Base-by-base conservation (phyloP, 2,888 invertebrate species). In the Campaea margaritaria region DNA sequence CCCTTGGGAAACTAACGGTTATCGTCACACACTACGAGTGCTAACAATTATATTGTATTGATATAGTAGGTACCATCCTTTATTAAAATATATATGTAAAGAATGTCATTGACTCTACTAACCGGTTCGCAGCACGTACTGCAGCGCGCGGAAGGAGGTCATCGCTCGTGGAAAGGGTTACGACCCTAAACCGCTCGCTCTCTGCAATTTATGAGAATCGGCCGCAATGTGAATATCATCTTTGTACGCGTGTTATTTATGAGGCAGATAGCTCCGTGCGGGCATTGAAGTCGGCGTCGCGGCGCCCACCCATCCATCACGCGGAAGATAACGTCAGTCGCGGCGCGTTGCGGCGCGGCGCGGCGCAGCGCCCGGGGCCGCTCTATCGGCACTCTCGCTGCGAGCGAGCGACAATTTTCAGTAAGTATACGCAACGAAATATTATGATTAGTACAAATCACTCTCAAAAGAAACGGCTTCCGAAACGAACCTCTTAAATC, bases 161-260 rank as follows among this genome's bases (percentile, higher is more conserved):
- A 47, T 58, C 51, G 57, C 46, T 51, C 57, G 51, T 28, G 46
- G 39, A 42, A 50, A 39, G 56, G 57, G 51, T 58, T 46, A 51
- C 49, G 49, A 49, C 43, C 49, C 38, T 49, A 42, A 47, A 49
- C 12, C 34, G 27, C 28, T 49, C 38, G 41, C 39, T 15, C 44
- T 27, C 8, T 16, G 41, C 27, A 21, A 54, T 56, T 56, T 57
- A 45, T 41, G 45, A 34, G 34, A 34, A 16, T 51, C 41, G 31
- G 8, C 15, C 21, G 56, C 16, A 38, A 36, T 46, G 51, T 27
- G 41, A 39, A 34, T 43, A 46, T 34, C 41, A 42, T 42, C 46
- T 42, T 16, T 10, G 34, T 51, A 39, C 39, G 31, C 10, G 27
- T n/a, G 36, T 58, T 58, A 58, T 58, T 58, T 52, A 52, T 47